Conservation (phyloP, 2,797 vertebrate species). For the Percopsis omiscomaycus region DNA sequence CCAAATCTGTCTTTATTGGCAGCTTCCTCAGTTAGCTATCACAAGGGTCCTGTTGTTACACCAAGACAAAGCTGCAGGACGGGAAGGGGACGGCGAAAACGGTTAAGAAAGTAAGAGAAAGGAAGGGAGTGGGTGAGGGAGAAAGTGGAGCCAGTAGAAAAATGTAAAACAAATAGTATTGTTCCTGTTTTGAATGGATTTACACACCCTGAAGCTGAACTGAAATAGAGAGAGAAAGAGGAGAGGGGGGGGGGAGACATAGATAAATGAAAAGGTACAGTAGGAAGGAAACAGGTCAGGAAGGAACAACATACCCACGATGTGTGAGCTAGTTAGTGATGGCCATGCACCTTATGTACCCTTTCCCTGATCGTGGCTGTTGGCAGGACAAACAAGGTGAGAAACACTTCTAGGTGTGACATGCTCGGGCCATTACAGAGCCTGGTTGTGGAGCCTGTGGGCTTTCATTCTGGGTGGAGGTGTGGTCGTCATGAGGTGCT, state of each 20-base stretch:
- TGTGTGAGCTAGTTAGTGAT: constrained; percentile 34
- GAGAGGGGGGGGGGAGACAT: background rate
- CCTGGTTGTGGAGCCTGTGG: constrained; percentile 42
- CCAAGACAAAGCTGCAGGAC: constrained; percentile 18
- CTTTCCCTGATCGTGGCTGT: constrained; percentile 38
- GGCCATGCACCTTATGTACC: constrained; percentile 29
- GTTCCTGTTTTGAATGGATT: constrained; percentile 51
- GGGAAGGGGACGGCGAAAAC: constrained; percentile 26
- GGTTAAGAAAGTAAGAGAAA: constrained; percentile 22
- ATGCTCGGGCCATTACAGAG: constrained; percentile 46
- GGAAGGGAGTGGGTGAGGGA: constrained; percentile 51
- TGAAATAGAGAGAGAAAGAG: constrained; percentile 14
- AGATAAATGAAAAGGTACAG: constrained; percentile 10
- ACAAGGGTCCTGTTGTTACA: constrained; percentile 72
- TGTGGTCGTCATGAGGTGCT: constrained; percentile 58
- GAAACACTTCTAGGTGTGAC: constrained; percentile 52
- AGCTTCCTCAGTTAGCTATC: constrained; percentile 70
- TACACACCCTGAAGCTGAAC: constrained; percentile 47
- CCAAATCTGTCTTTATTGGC: constrained; percentile 71
- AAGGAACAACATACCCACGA: constrained; percentile 36
- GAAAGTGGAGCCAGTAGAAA: background rate
- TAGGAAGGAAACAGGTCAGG: constrained; percentile 29
- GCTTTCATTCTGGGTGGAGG: constrained; percentile 54
- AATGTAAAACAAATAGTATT: background rate
- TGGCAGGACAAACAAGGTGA: constrained; percentile 45